Evolutionary conservation across 2,797 vertebrate genomes (phyloP), one percentile per base, ranked within the genome.

Genomic region (Karalla daura): DNA sequence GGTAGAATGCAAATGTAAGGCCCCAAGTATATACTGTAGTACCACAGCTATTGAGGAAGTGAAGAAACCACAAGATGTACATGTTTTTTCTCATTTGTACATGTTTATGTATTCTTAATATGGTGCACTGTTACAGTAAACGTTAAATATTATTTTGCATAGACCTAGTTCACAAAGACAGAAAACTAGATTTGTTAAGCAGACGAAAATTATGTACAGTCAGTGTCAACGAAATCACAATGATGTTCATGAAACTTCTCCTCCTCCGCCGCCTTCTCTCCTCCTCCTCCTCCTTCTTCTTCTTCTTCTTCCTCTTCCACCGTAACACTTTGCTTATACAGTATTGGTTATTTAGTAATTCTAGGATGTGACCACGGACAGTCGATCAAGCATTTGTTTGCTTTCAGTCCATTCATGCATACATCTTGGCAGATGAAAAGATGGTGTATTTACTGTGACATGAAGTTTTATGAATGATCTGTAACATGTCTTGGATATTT

Each of bases 121-220:
- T 95, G 95, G 96, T 98, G 96, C 96, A 95, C 96, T 97, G 96
- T 97, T 96, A 84, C 80, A 63, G 86, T 89, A 95, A 96, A 96
- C 95, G 95, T 96, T 96, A 92, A 94, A 94, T 96, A 96, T 97
- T 96, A 94, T 95, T 97, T 98, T 98, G 96, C 97, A 97, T 96
- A 96, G 96, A 93, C 93, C 93, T 96, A 92, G 91, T 88, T 92
- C 90, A 91, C 90, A 90, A 90, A 91, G 86, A 88, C 80, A 90
- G 80, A 91, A 86, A 90, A 84, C 89, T 92, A 91, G 89, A 91
- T 94, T 95, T 94, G 94, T 95, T 94, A 88, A 94, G 91, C 93
- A 94, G 87, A 87, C 68, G 49, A 85, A 88, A 87, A 81, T 37
- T 49, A 78, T 93, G 89, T 92, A 92, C 90, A 91, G 91, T 92